Evolutionary conservation across 2,797 vertebrate species (phyloP), one percentile per base, ranked within the genome.

Genomic region (Karalla daura): DNA sequence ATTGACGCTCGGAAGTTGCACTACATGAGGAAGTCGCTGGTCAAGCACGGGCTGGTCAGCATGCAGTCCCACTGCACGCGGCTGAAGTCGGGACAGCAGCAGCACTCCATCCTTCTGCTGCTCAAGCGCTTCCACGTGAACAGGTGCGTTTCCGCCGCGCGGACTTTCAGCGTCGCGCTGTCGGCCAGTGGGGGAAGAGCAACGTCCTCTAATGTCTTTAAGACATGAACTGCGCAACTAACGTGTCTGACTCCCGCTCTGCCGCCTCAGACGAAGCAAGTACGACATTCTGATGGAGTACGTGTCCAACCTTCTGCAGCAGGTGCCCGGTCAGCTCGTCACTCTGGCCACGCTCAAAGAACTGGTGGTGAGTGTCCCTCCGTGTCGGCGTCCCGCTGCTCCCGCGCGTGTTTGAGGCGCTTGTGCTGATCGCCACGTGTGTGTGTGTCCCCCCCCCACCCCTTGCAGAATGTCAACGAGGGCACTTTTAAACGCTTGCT

Each of bases 221-320:
- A n/a, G n/a, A n/a, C n/a, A n/a, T n/a, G n/a, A n/a, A n/a, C n/a
- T n/a, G n/a, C n/a, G n/a, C n/a, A n/a, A n/a, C n/a, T n/a, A n/a
- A n/a, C n/a, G n/a, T n/a, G n/a, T n/a, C n/a, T n/a, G n/a, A n/a
- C n/a, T n/a, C n/a, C n/a, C n/a, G n/a, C n/a, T 55, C 21, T 76
- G 1, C 28, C 40, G 43, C 45, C 43, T 43, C 89, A 99, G 98
- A 93, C 94, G 96, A 76, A 95, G 92, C 72, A 99, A 97, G 59
- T 98, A 98, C 0, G 96, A 98, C 70, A 91, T 97, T 56, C 90
- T 99, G 72, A 96, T 96, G 95, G 97, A 99, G 91, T 89, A 88
- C 6, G 88, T 95, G 20, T 98, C 96, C 0, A 89, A 87, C 58
- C 46, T 95, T 17, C 92, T 99, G 32, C 93, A 90, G 59, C 84